Conservation (phyloP, 2,113 vertebrate species). For the human (Homo sapiens) region GRCh38 chr4:24758501-24759000, state of each 20-base stretch:
- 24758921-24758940: not conserved
- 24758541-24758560: not conserved
- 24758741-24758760: not conserved
- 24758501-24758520: not conserved
- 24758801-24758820: not conserved
- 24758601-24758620: not conserved
- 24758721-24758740: not conserved
- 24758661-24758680: not conserved
- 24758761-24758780: not conserved
- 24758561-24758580: not conserved
- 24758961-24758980: conserved; percentile 32
- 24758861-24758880: not conserved
- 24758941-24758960: conserved; percentile 26
- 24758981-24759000: conserved; percentile 73
- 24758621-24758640: not conserved
- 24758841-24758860: not conserved
- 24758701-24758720: not conserved
- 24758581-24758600: not conserved
- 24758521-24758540: not conserved
- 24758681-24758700: not conserved
- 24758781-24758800: not conserved
- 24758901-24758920: not conserved
- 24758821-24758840: conserved; percentile 1
- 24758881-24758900: not conserved
- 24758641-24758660: not conserved